Base-by-base conservation (phyloP, 2,797 vertebrate species). In the Artibeus lituratus region DNA sequence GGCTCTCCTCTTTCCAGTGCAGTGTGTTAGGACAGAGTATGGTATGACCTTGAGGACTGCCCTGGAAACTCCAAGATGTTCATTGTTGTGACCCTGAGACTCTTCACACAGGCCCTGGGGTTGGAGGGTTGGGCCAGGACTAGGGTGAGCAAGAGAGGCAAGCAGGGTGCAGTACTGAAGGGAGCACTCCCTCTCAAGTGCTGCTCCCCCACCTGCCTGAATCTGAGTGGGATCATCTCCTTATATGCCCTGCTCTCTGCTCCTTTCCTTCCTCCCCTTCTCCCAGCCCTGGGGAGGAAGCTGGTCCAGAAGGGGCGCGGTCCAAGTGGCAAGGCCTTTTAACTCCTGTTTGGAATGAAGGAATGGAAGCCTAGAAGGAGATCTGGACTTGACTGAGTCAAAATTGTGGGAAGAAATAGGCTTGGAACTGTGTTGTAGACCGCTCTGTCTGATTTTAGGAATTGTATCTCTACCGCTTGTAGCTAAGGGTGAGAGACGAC, bases 281-380 rank as follows among this genome's bases (percentile, higher is more conserved):
- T 39, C 55, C 53, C 21, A 69, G 74, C 42, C n/a, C 59, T 29
- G 14, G 11, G 49, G 57, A 76, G 22, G 39, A 11, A 3, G 22
- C 42, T 82, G 35, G 39, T 77, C 15, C n/a, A 37, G 32, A 78
- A 57, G 29, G 22, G 1, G 1, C 11, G 29, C 2, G 6, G 22
- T 49, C 22, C 84, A 59, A 35, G 14, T 70, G 53, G 59, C 7
- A 26, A 78, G 10, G 15, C 32, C 5, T 73, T 88, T 78, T 44
- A 44, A 18, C 22, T 90, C 26, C 57, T 74, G 44, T 80, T 88
- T 37, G 32, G 35, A 88, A 82, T 55, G 32, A 22, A 92, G 35
- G 90, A 87, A 37, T 2, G 15, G 37, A 84, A 77, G 22, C 87
- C 32, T 37, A 70, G 62, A 74, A 87, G 37, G 29, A 32, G 14